Evolutionary conservation across 1,140 invertebrate species (phyloP).

Genomic region (Zaprionus africanus): DNA sequence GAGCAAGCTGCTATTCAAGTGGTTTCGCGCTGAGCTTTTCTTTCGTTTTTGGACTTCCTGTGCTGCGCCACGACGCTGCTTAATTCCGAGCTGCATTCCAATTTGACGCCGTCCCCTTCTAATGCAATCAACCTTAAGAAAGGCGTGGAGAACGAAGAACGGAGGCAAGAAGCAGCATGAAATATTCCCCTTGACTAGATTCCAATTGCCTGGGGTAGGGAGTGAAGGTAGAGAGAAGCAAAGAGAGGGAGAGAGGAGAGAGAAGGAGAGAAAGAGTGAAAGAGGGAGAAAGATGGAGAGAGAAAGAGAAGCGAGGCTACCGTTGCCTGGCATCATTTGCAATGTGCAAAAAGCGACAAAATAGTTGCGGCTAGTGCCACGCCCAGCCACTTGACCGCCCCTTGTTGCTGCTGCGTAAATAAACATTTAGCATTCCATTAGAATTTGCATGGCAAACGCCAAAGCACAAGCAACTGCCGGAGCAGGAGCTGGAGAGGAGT

Average conservation of each 20-base stretch:
- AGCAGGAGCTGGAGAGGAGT: too few relatives aligned
- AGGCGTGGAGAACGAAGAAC: background rate
- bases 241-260: background rate
- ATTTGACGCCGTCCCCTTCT: background rate
- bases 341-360: constrained; percentile 79
- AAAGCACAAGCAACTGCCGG: too few relatives aligned
- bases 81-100: background rate
- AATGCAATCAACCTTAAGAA: constrained; percentile 17
- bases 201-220: constrained; percentile 7
- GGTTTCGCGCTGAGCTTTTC: background rate
- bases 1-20: background rate
- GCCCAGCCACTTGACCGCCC: constrained; percentile 58
- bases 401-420: constrained; percentile 62
- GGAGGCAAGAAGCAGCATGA: background rate
- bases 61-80: background rate
- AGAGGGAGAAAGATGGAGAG: too few relatives aligned
- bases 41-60: background rate
- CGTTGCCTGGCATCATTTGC: constrained; percentile 60
- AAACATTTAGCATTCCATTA: constrained; percentile 80
- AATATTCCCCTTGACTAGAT: constrained; percentile 16
- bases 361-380: constrained; percentile 62
- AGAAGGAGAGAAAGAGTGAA: too few relatives aligned
- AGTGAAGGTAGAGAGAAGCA: background rate
- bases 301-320: background rate
- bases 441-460: constrained; percentile 60